Conservation (phyloP, 2,113 vertebrate species). For the Ahaetulla prasina region DNA sequence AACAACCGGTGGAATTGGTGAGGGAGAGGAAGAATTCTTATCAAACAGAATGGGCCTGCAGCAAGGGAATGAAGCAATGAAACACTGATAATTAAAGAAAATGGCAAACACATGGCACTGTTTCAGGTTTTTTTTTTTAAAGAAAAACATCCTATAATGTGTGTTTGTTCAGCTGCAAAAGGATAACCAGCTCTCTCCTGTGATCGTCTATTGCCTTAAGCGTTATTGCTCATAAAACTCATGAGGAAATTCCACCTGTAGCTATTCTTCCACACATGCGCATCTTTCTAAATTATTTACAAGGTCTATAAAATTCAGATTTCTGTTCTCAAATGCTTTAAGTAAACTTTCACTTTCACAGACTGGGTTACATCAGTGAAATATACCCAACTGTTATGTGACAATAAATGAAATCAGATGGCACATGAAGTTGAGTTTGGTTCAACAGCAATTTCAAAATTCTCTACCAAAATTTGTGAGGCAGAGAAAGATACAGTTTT, state of each 20-base stretch:
- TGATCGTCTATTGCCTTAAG: slow-evolving; percentile 9
- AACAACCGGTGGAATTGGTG: background rate
- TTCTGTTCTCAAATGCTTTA: slow-evolving; percentile 4
- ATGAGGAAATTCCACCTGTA: slow-evolving; percentile 3
- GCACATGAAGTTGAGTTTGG: background rate
- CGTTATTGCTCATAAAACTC: slow-evolving; percentile 4
- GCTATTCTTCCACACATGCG: background rate
- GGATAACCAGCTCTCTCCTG: slow-evolving; percentile 5
- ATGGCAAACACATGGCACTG: background rate
- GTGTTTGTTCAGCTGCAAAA: slow-evolving; percentile 13
- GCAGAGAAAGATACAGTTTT: background rate
- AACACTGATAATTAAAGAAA: slow-evolving; percentile 16
- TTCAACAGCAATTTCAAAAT: background rate
- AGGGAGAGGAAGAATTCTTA: background rate
- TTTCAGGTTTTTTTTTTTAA: background rate
- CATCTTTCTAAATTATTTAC: slow-evolving; percentile 19
- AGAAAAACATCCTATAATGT: background rate
- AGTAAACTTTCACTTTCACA: slow-evolving; percentile 5
- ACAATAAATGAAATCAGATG: background rate
- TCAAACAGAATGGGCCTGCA: background rate
- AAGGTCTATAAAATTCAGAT: slow-evolving; percentile 1
- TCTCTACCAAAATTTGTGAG: background rate
- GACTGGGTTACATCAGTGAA: background rate
- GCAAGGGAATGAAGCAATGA: background rate
- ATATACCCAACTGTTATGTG: background rate